Conservation (phyloP, 2,113 vertebrate species). For the Cinclus mexicanus region DNA sequence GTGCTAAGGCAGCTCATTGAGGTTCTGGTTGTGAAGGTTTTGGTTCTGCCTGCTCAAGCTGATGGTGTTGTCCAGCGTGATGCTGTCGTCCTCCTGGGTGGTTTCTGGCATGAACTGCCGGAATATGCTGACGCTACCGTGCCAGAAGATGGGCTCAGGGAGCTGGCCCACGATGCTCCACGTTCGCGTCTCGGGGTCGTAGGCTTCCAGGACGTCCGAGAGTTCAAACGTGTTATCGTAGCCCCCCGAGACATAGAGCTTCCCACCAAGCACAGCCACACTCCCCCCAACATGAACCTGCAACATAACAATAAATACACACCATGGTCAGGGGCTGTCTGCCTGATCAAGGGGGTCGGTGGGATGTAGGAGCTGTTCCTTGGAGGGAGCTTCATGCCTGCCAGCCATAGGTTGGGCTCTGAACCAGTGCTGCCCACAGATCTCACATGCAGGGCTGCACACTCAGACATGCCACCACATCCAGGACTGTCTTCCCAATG, state of each 20-base stretch:
- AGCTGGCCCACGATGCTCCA: conserved; percentile 87
- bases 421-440: not conserved
- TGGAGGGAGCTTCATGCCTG: rapidly evolving
- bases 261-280: conserved; percentile 87
- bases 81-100: conserved; percentile 71
- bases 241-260: conserved; percentile 92
- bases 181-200: conserved; percentile 77
- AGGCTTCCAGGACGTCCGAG: conserved; percentile 90
- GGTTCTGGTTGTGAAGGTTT: conserved; percentile 76
- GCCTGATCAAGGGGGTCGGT: rapidly evolving
- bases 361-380: not conserved
- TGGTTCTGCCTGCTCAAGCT: conserved; percentile 78
- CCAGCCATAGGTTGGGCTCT: not conserved
- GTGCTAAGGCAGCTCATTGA: conserved; percentile 79
- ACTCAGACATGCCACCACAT: rapidly evolving
- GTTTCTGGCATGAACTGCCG: conserved; percentile 96
- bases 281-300: conserved; percentile 97
- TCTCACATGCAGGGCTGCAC: not conserved
- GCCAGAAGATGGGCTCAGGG: conserved; percentile 97
- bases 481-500: not conserved
- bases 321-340: rapidly evolving
- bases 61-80: conserved; percentile 75
- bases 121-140: conserved; percentile 97
- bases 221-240: conserved; percentile 96
- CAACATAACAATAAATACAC: rapidly evolving